phyloP scores from a whole-genome alignment of 2,113 vertebrate genomes.

The Austrofundulus limnaeus region DNA sequence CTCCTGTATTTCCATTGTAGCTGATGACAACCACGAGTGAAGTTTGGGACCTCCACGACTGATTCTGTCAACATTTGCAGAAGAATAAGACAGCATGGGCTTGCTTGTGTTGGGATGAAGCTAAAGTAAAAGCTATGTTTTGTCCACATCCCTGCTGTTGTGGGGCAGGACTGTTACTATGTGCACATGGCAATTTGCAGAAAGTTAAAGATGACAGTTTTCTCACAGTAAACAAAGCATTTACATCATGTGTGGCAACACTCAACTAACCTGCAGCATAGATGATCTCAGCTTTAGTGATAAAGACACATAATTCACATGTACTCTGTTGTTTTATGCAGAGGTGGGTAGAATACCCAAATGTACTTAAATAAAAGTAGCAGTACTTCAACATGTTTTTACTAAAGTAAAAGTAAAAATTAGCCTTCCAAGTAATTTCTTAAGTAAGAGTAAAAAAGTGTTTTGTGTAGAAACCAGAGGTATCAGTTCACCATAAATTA shows the following conservation, averaged over 20 bases:
- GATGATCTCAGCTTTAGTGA: constrained; percentile 36
- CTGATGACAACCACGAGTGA: constrained; percentile 61
- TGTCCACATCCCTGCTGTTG: constrained; percentile 32
- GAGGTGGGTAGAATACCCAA: too few relatives aligned
- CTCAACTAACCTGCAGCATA: constrained; percentile 30
- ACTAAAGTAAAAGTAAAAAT: too few relatives aligned
- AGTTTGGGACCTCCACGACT: constrained; percentile 34
- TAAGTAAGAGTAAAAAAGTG: too few relatives aligned
- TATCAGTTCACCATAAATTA: too few relatives aligned
- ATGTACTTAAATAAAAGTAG: too few relatives aligned
- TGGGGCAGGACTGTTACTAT: constrained; percentile 43
- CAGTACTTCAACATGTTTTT: too few relatives aligned
- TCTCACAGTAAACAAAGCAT: constrained; percentile 62
- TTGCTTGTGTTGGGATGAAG: constrained; percentile 28
- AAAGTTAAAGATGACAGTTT: constrained; percentile 55
- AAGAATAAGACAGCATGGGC: constrained; percentile 26
- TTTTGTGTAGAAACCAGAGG: too few relatives aligned
- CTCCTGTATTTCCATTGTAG: constrained; percentile 46
- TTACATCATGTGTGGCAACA: constrained; percentile 65
- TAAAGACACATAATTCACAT: constrained; percentile 27
- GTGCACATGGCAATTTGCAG: constrained; percentile 58
- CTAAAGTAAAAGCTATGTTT: constrained; percentile 40
- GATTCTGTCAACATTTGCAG: constrained; percentile 57
- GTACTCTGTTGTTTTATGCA: constrained; percentile 27
- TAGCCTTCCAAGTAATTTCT: too few relatives aligned